Base-by-base conservation (phyloP, 2,888 invertebrate species). In the Orgyia antiqua region DNA sequence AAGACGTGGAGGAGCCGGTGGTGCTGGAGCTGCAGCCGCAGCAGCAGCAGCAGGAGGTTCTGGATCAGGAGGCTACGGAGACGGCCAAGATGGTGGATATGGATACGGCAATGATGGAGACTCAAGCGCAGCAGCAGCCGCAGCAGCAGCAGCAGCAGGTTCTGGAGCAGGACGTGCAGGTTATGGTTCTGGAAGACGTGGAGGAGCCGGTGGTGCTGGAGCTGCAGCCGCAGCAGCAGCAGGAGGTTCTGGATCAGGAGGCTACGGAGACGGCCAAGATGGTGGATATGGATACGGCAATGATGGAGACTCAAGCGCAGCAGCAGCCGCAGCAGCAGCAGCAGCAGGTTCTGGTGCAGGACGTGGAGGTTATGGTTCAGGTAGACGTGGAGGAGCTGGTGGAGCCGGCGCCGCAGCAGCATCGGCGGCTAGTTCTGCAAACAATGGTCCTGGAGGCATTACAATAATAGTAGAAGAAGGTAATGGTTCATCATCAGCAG, bases 111-210 rank as follows among this genome's bases (percentile, higher is more conserved):
- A 4, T n/a, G 10, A 23, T 23, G 23, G 7, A 4, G 20, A 8
- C 4, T 10, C 24, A 24, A 12, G 11, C 3, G 24, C 24, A 4
- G 11, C 24, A 10, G 24, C 24, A 2, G 24, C 11, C 1, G 24
- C 24, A 12, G 19, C 13, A 11, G 12, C 12, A 12, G 20, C 9
- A n/a, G 8, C 11, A 12, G 11, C 8, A 2, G 27, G 12, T 13
- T 8, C 13, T 10, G 20, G 20, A 6, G 31, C 35, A 21, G 31
- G 30, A 18, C 18, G 13, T 6, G 29, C 31, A 10, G 15, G 12
- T 12, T 12, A 24, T 24, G 24, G 24, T 1, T 24, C 24, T 12
- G 4, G 4, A 4, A 4, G 11, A 5, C 7, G 24, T 24, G 5
- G 2, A 3, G 24, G 11, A 11, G 4, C 3, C 4, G 11, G 5